Conservation (phyloP, 2,888 invertebrate genomes). For the Eupeodes luniger region DNA sequence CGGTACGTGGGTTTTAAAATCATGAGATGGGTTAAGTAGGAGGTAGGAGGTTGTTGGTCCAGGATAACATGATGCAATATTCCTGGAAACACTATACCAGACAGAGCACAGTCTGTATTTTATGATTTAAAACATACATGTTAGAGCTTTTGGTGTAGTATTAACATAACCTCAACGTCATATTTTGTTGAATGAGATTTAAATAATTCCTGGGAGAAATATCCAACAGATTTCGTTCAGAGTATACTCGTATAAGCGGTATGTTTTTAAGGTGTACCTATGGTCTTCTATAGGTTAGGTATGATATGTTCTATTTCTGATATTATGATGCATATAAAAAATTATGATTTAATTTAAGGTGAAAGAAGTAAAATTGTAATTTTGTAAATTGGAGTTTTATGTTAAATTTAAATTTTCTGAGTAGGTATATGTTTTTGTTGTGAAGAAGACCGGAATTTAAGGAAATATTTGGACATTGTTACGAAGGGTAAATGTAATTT, state of each 20-base stretch:
- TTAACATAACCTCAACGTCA: constrained; percentile 63
- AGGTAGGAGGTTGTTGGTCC: no score
- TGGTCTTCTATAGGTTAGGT: no score
- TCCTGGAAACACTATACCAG: neutral
- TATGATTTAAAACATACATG: constrained; percentile 52
- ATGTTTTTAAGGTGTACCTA: neutral
- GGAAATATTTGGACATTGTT: no score
- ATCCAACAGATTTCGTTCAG: constrained; percentile 45
- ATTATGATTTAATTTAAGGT: no score
- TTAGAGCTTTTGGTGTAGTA: constrained; percentile 14
- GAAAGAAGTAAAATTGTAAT: no score
- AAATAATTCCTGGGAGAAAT: constrained; percentile 46
- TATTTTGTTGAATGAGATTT: constrained; percentile 40
- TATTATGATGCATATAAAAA: no score
- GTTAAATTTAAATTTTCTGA: no score
- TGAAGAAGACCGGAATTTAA: no score
- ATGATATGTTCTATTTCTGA: no score
- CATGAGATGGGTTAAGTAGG: neutral
- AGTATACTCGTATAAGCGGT: neutral
- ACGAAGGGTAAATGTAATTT: no score
- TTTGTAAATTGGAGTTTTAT: no score
- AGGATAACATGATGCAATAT: constrained; percentile 8
- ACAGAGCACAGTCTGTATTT: constrained; percentile 31
- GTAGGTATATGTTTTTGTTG: no score
- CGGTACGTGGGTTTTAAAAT: neutral